Evolutionary conservation across 2,888 invertebrate species (phyloP).

Genomic region (Nowickia ferox): DNA sequence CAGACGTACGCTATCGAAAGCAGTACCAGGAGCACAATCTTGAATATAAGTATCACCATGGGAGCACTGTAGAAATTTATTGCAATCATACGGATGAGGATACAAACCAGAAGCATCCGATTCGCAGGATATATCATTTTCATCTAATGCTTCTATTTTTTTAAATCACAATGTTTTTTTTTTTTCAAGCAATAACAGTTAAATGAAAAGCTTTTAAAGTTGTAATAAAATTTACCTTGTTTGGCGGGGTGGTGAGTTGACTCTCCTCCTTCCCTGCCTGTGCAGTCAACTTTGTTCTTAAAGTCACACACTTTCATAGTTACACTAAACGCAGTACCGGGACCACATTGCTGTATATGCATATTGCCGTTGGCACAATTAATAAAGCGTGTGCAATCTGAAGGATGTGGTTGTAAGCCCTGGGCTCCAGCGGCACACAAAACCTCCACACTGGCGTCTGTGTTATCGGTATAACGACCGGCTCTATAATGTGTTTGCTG

Average conservation of each 20-base stretch:
- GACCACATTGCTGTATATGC: conserved; percentile 85
- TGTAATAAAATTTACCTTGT: conserved; percentile 36
- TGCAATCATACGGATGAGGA: conserved; percentile 85
- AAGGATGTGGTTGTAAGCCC: conserved; percentile 86
- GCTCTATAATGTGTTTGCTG: conserved; percentile 62
- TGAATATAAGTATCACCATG: conserved; percentile 84
- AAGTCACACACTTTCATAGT: conserved; percentile 85
- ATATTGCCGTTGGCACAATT: conserved; percentile 86
- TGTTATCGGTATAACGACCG: conserved; percentile 70
- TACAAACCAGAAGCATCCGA: conserved; percentile 83
- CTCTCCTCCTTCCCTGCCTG: conserved; percentile 58
- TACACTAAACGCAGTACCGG: conserved; percentile 87
- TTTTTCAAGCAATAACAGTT: not conserved
- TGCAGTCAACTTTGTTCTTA: conserved; percentile 85
- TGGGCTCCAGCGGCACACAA: conserved; percentile 84
- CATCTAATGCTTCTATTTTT: conserved; percentile 8
- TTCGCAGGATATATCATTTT: conserved; percentile 80
- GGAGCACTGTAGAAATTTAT: conserved; percentile 86
- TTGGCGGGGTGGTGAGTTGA: not conserved
- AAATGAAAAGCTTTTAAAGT: not conserved
- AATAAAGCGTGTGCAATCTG: conserved; percentile 86
- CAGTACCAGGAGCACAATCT: conserved; percentile 86
- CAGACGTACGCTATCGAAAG: conserved; percentile 84
- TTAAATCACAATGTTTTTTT: not conserved
- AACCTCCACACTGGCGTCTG: conserved; percentile 73